Base-by-base conservation (phyloP, 2,113 vertebrate genomes). In the Chamaetylas fuelleborni region DNA sequence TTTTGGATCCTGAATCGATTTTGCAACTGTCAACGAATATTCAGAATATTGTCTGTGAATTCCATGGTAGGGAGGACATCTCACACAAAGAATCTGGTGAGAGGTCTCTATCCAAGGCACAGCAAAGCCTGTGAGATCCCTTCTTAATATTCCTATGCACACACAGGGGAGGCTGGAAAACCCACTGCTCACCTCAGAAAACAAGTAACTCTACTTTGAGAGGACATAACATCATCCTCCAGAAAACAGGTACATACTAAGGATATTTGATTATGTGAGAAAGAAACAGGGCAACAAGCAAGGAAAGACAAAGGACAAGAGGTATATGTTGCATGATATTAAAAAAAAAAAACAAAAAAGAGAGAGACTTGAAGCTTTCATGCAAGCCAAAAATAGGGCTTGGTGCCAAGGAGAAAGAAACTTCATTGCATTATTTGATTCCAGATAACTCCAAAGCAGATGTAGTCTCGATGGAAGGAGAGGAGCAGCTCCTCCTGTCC, bases 111-210 rank as follows among this genome's bases (percentile, higher is more conserved):
- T 48, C 24, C 19, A 69, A 42, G 42, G 18, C 50, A 42, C 48
- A 61, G 65, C 0, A 0, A 51, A 54, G 38, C 13, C 60, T 71
- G 33, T 70, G 64, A 86, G 33, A 43, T 9, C 3, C 51, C 53
- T 67, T 79, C 31, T 45, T 29, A 5, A 19, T 53, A 43, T 62
- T 84, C 81, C 51, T 58, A 2, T 51, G 42, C 28, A 13, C 28
- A n/a, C 54, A n/a, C 17, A 26, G 25, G 12, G 0, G 0, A 29
- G 57, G 48, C 50, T 33, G 18, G 53, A 82, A 48, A 11, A 64
- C 22, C 12, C 26, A 28, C 43, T 60, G 36, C 31, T 53, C 54
- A 34, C 34, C 81, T 80, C 42, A 34, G n/a, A 8, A 11, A 71
- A 34, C 14, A 45, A 53, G 11, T 23, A 34, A 19, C 6, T 48